phyloP scores from a whole-genome alignment of 2,888 invertebrate genomes.

The Tipula unca region DNA sequence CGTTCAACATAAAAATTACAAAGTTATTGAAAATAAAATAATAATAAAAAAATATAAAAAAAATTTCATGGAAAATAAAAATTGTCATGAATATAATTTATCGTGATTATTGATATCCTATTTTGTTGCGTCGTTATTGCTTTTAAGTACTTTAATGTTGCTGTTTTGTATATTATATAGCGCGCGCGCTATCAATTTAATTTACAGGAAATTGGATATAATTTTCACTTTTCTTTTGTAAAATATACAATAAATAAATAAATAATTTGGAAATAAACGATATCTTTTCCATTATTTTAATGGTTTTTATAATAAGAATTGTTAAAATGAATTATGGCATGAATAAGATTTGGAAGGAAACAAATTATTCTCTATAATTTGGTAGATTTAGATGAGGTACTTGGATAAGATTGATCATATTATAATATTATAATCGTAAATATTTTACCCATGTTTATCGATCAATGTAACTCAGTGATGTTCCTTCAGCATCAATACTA shows the following conservation, averaged over 20 bases:
- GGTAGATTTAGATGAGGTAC: too few species aligned
- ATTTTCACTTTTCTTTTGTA: neutral
- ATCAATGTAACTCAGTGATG: too few species aligned
- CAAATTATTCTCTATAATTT: too few species aligned
- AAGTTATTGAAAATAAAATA: slow-evolving; percentile 8
- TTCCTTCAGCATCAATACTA: too few species aligned
- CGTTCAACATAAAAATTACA: neutral
- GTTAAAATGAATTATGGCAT: neutral
- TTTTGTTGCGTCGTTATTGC: neutral
- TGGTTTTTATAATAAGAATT: neutral
- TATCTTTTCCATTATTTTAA: neutral
- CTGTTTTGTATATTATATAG: neutral
- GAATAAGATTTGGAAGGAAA: too few species aligned
- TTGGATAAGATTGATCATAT: too few species aligned
- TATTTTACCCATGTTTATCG: too few species aligned
- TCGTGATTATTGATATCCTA: neutral
- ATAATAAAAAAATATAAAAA: neutral
- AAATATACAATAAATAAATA: neutral
- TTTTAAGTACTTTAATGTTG: neutral
- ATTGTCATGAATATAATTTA: neutral
- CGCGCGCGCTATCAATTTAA: neutral
- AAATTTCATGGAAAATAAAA: slow-evolving; percentile 1
- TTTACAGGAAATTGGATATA: neutral
- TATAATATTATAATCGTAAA: too few species aligned
- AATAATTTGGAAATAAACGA: neutral